A percentile compares a stretch with the other conserved stretches of the same genome.
phyloP scores from a whole-genome alignment of 2,888 invertebrate species.

The Pecten maximus region DNA sequence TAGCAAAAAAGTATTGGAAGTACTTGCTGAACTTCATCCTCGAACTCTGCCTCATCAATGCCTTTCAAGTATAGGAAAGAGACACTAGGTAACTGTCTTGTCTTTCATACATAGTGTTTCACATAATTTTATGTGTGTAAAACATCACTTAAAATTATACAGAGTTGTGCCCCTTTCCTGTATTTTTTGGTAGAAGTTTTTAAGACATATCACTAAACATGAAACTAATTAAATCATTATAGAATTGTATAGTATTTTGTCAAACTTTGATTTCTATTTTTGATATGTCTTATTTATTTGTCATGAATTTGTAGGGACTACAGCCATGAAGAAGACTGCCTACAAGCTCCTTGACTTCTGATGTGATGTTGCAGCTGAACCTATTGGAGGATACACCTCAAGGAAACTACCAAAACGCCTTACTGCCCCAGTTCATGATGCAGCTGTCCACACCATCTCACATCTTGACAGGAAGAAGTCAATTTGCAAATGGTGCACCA shows the following conservation, averaged over 20 bases:
- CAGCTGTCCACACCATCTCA: slow-evolving; percentile 17
- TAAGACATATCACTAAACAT: no score
- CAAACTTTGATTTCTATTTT: no score
- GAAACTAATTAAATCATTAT: no score
- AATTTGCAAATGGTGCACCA: slow-evolving; percentile 41
- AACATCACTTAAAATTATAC: no score
- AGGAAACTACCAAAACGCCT: neutral
- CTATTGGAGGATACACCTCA: slow-evolving; percentile 33
- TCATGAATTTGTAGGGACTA: no score
- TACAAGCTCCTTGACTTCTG: neutral
- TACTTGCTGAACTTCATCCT: slow-evolving; percentile 41
- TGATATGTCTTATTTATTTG: no score
- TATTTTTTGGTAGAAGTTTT: no score
- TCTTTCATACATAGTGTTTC: neutral
- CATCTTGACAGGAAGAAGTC: neutral
- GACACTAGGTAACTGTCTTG: neutral
- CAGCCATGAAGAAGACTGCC: no score
- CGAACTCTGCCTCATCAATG: slow-evolving; percentile 37
- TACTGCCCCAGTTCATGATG: neutral
- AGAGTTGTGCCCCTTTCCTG: no score
- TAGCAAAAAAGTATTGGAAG: slow-evolving; percentile 45
- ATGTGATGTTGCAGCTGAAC: slow-evolving; percentile 15
- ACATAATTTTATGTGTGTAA: neutral
- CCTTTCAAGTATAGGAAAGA: slow-evolving; percentile 37
- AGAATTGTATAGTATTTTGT: no score